phyloP scores from a whole-genome alignment of 2,113 vertebrate species.

The Scomber scombrus region DNA sequence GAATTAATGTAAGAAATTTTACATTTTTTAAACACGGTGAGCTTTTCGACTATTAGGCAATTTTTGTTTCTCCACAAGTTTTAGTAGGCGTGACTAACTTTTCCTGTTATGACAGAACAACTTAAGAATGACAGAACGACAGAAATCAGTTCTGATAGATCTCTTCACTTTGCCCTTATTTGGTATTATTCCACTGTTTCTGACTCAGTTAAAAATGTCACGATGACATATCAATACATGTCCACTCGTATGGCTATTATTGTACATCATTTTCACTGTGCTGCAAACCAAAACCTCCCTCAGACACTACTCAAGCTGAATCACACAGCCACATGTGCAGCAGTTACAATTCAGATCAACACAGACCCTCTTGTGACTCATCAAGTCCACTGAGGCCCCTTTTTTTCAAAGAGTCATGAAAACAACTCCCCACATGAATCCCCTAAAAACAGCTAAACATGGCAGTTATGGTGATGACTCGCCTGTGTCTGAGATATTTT shows the following conservation, averaged over 20 bases:
- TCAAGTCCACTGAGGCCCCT: constrained; percentile 28
- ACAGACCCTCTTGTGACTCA: constrained; percentile 60
- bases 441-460: constrained; percentile 40
- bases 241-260: background rate
- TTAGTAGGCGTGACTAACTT: too few relatives aligned
- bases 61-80: background rate
- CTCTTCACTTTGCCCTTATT: constrained; percentile 21
- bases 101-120: too few relatives aligned
- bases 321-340: constrained; percentile 65
- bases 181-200: constrained; percentile 3
- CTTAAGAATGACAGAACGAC: too few relatives aligned
- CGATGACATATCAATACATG: constrained; percentile 6
- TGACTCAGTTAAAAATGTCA: constrained; percentile 30
- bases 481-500: constrained; percentile 36
- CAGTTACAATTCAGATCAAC: constrained; percentile 26
- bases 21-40: too few relatives aligned
- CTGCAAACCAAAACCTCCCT: constrained; percentile 22
- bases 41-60: too few relatives aligned
- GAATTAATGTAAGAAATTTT: too few relatives aligned
- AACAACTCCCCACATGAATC: constrained; percentile 33
- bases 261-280: constrained; percentile 10
- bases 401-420: constrained; percentile 31
- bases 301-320: constrained; percentile 41
- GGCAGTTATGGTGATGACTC: constrained; percentile 60
- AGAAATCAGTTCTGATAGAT: background rate